These are phyloP conservation scores for Sicus ferrugineus DNA, from an alignment of 2,888 invertebrate genomes.

Conservation along the genomic window DNA sequence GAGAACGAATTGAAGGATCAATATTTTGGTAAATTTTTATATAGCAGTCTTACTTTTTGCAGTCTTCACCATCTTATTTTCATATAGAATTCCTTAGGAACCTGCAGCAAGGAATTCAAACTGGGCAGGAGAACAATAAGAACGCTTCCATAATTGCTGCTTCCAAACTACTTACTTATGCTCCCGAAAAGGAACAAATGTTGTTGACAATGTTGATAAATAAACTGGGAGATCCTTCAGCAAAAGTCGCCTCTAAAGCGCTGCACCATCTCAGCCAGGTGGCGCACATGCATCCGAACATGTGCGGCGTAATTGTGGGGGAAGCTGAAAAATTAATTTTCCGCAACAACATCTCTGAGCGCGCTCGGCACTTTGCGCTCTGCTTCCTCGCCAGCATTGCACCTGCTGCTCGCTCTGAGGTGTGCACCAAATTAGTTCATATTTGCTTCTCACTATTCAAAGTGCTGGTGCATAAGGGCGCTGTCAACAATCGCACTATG, in stretches of 20 bases:
- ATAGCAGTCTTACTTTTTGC: background rate
- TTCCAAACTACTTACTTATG: slow-evolving; percentile 54
- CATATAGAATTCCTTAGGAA: slow-evolving; percentile 59
- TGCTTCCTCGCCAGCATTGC: slow-evolving; percentile 90
- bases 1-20: slow-evolving; percentile 86
- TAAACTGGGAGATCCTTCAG: slow-evolving; percentile 90
- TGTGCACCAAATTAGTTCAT: slow-evolving; percentile 84
- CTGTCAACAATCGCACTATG: slow-evolving; percentile 85
- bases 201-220: slow-evolving; percentile 86
- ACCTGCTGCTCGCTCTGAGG: slow-evolving; percentile 74
- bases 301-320: slow-evolving; percentile 85
- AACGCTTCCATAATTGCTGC: slow-evolving; percentile 56
- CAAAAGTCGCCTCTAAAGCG: slow-evolving; percentile 86
- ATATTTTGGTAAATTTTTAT: slow-evolving; percentile 68
- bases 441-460: slow-evolving; percentile 97
- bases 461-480: slow-evolving; percentile 81
- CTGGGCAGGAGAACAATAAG: slow-evolving; percentile 62
- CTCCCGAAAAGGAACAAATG: slow-evolving; percentile 64
- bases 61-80: no score
- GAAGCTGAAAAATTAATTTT: slow-evolving; percentile 93
- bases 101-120: slow-evolving; percentile 60
- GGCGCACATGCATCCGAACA: slow-evolving; percentile 85
- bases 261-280: slow-evolving; percentile 85
- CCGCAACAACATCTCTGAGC: slow-evolving; percentile 81
- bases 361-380: slow-evolving; percentile 92